Evolutionary conservation across 2,797 vertebrate species (phyloP).

Genomic region (Urocyon cinereoargenteus): DNA sequence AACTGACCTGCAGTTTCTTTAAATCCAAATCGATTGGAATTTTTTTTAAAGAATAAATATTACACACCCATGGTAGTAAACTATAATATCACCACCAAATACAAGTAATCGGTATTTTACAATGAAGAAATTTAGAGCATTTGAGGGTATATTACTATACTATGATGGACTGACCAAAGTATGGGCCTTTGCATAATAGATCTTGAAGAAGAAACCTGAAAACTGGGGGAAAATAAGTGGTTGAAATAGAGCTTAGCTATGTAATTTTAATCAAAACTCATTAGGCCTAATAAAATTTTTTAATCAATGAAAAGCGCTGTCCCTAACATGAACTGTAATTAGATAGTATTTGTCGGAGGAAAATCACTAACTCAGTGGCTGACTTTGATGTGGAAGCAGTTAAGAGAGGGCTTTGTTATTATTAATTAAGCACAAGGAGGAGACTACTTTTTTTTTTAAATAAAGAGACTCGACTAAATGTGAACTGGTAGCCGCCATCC

Average conservation of each 20-base stretch:
- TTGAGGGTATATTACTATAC: background rate
- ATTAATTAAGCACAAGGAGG: background rate
- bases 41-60: constrained; percentile 72
- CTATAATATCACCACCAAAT: background rate
- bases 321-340: background rate
- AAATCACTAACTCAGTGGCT: background rate
- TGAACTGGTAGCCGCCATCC: background rate
- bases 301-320: background rate
- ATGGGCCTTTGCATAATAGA: background rate
- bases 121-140: constrained; percentile 5
- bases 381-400: constrained; percentile 3
- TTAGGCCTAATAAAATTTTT: background rate
- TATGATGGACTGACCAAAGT: background rate
- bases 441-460: background rate
- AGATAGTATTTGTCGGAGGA: background rate
- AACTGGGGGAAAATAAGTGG: background rate
- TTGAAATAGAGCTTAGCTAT: background rate
- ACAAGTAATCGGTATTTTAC: constrained; percentile 15
- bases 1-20: constrained; percentile 79
- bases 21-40: constrained; percentile 45
- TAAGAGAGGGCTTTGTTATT: background rate
- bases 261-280: background rate
- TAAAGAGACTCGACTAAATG: background rate
- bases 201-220: background rate
- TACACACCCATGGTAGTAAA: background rate